Evolutionary conservation across 2,797 vertebrate genomes (phyloP).

Genomic region (Coreius guichenoti): DNA sequence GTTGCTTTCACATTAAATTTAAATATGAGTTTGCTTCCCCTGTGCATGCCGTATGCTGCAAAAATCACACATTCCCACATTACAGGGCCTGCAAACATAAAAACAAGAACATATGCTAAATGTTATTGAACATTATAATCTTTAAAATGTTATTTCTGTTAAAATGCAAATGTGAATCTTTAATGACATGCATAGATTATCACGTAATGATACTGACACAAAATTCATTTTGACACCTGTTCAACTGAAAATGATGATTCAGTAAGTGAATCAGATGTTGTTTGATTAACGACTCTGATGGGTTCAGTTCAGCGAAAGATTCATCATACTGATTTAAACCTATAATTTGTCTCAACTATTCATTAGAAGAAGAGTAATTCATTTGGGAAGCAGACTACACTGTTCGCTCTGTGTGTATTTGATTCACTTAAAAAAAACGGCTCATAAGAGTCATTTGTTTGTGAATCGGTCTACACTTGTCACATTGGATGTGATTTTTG

Average conservation of each 20-base stretch:
- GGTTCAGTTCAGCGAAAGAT: not conserved
- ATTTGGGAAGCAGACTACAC: not conserved
- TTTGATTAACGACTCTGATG: not conserved
- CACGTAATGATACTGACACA: not conserved
- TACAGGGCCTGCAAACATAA: not conserved
- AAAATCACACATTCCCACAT: conserved; percentile 1
- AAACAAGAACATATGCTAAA: conserved; percentile 5
- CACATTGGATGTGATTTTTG: not conserved
- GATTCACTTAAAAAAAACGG: not conserved
- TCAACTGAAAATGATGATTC: not conserved
- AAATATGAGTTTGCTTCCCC: conserved; percentile 26
- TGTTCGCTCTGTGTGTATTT: not conserved
- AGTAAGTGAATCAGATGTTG: not conserved
- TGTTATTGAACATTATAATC: not conserved
- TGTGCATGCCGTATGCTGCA: conserved; percentile 15
- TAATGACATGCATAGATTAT: not conserved
- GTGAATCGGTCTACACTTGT: not conserved
- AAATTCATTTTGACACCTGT: not conserved
- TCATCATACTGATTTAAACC: not conserved
- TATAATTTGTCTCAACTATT: not conserved
- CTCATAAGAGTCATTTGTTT: not conserved
- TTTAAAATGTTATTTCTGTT: not conserved
- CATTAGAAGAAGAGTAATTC: not conserved
- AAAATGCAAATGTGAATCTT: not conserved
- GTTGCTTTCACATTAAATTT: conserved; percentile 20